phyloP scores from a whole-genome alignment of 1,140 invertebrate species.

The Zaprionus davidi region DNA sequence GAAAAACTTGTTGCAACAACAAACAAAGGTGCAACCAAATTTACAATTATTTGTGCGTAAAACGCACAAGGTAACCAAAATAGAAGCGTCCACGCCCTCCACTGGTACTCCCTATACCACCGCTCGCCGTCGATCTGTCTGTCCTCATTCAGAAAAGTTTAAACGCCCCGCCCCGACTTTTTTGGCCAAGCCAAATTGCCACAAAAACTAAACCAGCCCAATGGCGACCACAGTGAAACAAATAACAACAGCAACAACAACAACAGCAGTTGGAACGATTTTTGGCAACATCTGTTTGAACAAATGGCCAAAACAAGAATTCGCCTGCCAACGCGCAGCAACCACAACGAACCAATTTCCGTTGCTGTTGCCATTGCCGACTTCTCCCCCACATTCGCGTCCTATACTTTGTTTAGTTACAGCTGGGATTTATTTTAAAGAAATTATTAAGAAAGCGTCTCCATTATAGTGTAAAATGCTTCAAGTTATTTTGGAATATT shows the following conservation, averaged over 20 bases:
- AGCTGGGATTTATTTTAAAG: constrained; percentile 15
- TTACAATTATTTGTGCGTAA: constrained; percentile 33
- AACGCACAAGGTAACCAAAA: constrained; percentile 9
- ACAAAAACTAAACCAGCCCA: constrained; percentile 53
- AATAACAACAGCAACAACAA: constrained; percentile 43
- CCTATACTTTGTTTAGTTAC: constrained; percentile 9
- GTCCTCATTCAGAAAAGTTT: constrained; percentile 23
- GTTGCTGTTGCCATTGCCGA: constrained; percentile 22
- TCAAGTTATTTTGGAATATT: too few relatives aligned
- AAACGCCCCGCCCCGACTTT: constrained; percentile 9
- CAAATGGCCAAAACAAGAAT: constrained; percentile 71
- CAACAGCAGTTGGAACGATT: constrained; percentile 36
- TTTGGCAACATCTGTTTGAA: constrained; percentile 69
- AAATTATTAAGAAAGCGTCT: background rate
- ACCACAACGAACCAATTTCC: constrained; percentile 49
- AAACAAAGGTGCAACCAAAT: constrained; percentile 12
- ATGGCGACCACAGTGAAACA: constrained; percentile 61
- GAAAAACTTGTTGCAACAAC: constrained; percentile 6
- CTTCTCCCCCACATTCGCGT: background rate
- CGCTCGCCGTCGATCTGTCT: background rate
- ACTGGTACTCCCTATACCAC: background rate
- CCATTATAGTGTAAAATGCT: too few relatives aligned
- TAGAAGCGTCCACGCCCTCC: background rate
- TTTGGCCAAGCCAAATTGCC: background rate
- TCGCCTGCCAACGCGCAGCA: constrained; percentile 5